Evolutionary conservation across 2,113 vertebrate species (phyloP).

Genomic region (Chloroceryle aenea): DNA sequence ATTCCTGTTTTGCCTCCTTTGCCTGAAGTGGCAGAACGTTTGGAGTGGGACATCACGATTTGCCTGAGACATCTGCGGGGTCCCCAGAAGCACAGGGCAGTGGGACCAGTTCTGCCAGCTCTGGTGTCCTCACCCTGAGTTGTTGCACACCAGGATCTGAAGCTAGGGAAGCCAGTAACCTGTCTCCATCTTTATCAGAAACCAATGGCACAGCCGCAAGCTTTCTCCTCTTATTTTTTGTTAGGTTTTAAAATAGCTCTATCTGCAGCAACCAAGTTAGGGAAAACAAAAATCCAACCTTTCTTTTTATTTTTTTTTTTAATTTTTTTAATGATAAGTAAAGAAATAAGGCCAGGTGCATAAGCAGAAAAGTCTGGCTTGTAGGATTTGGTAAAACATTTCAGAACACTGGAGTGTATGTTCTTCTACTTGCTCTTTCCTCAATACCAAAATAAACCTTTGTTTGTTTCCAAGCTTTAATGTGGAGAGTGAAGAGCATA

Average conservation of each 20-base stretch:
- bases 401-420: neutral
- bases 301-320: neutral
- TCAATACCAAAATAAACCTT: neutral
- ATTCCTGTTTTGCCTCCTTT: neutral
- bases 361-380: neutral
- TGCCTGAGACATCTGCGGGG: accelerated
- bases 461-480: neutral
- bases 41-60: neutral
- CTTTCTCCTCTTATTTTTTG: neutral
- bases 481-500: neutral
- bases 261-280: neutral
- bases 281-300: neutral
- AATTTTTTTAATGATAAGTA: neutral
- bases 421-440: neutral
- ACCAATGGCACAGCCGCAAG: neutral
- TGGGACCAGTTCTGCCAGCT: accelerated
- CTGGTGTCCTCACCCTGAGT: too few relatives aligned
- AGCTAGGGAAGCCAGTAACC: neutral
- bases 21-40: neutral
- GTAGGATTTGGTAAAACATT: neutral
- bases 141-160: neutral
- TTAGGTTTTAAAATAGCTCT: neutral
- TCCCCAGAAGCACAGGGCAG: neutral
- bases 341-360: neutral
- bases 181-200: neutral